Base-by-base conservation (phyloP, 1,140 invertebrate genomes). In the Schmidtea mediterranea region DNA sequence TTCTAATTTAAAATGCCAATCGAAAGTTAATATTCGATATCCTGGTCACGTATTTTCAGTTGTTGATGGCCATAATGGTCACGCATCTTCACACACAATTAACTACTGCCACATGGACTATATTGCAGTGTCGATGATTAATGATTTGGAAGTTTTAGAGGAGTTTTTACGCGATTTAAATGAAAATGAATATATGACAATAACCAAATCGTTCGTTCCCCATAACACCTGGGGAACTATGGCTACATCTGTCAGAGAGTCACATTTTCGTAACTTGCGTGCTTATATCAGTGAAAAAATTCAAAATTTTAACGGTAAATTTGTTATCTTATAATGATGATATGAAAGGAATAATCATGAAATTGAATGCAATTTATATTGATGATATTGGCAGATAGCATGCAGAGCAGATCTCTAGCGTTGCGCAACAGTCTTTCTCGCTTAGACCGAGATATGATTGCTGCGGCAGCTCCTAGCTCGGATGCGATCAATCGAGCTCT, bases 11-110 rank as follows among this genome's bases (percentile, higher is more conserved):
- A 32, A 32, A 10, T n/a, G n/a, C n/a, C 26, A 3, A 6, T 32
- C 26, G 10, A 32, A 32, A 6, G 2, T 45, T 3, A 21, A 45
- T 13, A 6, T 8, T 21, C 22, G 9, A 22, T 8, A 48, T 21
- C 55, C n/a, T 72, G 81, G 54, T 18, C 24, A 15, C 18, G 65
- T 92, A 45, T 76, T 90, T 60, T 83, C 83, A 43, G 75, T 95
- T 1, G 89, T 83, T 65, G 87, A 95, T 71, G 87, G 87, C 0
- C 87, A 94, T 67, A 83, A 77, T 22, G 86, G 87, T 1, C 72
- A 75, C 46, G 74, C 79, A 16, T 90, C 84, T 69, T 81, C 83
- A 21, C 82, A 92, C 69, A 78, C 65, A 18, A 51, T 70, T 10
- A 60, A 59, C 52, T 59, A 66, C 53, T 69, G 86, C 46, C 63